These are phyloP conservation scores for Carabus problematicus DNA, from an alignment of 2,888 invertebrate species.

Conservation along the genomic window DNA sequence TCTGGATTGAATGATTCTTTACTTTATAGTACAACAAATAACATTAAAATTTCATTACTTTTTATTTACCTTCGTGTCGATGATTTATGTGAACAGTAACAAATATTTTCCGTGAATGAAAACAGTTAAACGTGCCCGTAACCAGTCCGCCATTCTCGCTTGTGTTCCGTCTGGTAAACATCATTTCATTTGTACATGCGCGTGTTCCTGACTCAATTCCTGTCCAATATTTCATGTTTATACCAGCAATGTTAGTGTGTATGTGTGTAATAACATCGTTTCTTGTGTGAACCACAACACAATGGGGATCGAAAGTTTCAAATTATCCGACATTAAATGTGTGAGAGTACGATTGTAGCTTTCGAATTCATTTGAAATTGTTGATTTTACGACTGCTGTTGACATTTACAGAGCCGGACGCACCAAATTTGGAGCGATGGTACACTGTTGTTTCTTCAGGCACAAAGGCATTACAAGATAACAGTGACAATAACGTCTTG, in stretches of 20 bases:
- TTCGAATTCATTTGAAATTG: conserved; percentile 31
- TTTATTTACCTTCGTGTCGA: no score
- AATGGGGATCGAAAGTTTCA: conserved; percentile 31
- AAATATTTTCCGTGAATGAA: no score
- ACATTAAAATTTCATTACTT: no score
- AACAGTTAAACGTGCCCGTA: no score
- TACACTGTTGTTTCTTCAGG: background rate
- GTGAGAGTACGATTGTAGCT: conserved; percentile 1
- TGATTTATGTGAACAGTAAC: no score
- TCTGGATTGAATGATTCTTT: no score
- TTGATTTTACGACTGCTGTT: conserved; percentile 26
- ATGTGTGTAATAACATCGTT: conserved; percentile 25
- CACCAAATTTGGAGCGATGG: conserved; percentile 22
- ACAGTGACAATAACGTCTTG: background rate
- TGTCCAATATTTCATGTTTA: conserved; percentile 32
- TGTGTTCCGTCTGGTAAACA: no score
- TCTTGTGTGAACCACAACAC: conserved; percentile 7
- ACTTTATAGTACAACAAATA: no score
- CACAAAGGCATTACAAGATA: background rate
- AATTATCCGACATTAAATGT: conserved; percentile 25
- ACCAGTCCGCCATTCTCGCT: no score
- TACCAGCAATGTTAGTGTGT: conserved; percentile 19
- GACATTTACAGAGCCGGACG: conserved; percentile 14
- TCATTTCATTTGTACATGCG: background rate
- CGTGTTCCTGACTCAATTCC: conserved; percentile 13